Evolutionary conservation across 2,113 vertebrate species (phyloP).

Genomic region (Oriolus oriolus): DNA sequence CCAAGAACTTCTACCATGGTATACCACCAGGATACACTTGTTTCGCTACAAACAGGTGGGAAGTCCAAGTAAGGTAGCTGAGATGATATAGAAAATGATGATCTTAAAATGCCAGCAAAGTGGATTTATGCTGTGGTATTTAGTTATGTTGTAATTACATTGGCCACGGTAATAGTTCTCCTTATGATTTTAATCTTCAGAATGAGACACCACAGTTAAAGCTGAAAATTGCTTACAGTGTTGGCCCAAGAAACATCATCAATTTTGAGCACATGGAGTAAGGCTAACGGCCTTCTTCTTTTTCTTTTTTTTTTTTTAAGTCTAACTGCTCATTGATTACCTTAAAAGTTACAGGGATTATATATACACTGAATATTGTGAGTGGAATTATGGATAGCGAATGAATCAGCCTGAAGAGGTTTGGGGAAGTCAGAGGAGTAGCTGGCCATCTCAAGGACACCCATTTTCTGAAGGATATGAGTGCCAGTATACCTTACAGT

Average conservation of each 20-base stretch:
- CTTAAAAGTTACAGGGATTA: slow-evolving; percentile 19
- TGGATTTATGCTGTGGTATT: slow-evolving; percentile 37
- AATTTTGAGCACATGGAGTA: slow-evolving; percentile 13
- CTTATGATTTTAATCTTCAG: slow-evolving; percentile 32
- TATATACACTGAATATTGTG: slow-evolving; percentile 28
- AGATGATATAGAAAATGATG: background rate
- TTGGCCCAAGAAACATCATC: background rate
- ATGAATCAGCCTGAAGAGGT: slow-evolving; percentile 24
- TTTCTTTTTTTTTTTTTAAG: background rate
- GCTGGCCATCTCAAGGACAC: background rate
- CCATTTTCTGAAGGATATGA: background rate
- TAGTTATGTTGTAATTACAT: slow-evolving; percentile 29
- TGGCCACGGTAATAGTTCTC: slow-evolving; percentile 2
- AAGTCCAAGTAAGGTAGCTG: background rate
- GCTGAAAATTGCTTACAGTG: background rate
- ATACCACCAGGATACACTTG: background rate
- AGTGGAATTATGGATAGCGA: background rate
- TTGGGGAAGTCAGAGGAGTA: slow-evolving; percentile 47
- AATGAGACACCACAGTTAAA: slow-evolving; percentile 46
- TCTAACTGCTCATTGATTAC: slow-evolving; percentile 24
- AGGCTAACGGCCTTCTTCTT: background rate
- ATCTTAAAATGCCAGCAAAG: slow-evolving; percentile 29
- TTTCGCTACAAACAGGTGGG: background rate
- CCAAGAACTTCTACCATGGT: background rate
- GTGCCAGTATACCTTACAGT: slow-evolving; percentile 11